phyloP scores from a whole-genome alignment of 1,140 invertebrate genomes.

The Zophobas atratus region DNA sequence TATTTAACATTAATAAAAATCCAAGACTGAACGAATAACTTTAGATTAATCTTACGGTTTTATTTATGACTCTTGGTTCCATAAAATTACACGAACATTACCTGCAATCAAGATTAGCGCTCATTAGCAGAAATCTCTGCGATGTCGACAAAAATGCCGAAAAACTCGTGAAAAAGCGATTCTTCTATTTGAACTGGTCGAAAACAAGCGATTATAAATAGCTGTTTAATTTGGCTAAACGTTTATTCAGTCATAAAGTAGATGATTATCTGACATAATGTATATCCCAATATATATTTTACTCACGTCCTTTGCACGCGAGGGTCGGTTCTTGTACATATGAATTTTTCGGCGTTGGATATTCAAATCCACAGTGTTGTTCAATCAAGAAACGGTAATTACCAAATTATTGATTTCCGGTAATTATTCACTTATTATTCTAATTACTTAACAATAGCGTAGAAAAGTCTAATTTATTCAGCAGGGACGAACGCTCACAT shows the following conservation, averaged over 20 bases:
- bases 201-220: conserved; percentile 59
- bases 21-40: neutral
- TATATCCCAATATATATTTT: conserved; percentile 52
- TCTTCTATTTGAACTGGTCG: conserved; percentile 45
- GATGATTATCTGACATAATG: conserved; percentile 60
- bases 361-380: neutral
- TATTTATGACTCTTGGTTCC: neutral
- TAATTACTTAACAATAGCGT: no score
- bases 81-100: neutral
- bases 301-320: conserved; percentile 50
- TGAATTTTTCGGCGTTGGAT: conserved; percentile 39
- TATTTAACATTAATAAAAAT: conserved; percentile 32
- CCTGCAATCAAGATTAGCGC: neutral
- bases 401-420: neutral
- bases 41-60: no score
- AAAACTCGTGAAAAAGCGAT: conserved; percentile 15
- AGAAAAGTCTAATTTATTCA: neutral
- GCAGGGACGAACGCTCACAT: neutral
- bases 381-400: neutral
- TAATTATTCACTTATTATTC: no score
- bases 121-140: no score
- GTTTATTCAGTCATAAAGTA: conserved; percentile 62
- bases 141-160: neutral
- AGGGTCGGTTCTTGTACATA: conserved; percentile 38
- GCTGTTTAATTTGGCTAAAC: conserved; percentile 61